Percentiles rank a stretch among this genome's conserved stretches.
These are phyloP conservation scores for Vespertilio murinus DNA, from an alignment of 2,797 vertebrate genomes.

Conservation along the genomic window DNA sequence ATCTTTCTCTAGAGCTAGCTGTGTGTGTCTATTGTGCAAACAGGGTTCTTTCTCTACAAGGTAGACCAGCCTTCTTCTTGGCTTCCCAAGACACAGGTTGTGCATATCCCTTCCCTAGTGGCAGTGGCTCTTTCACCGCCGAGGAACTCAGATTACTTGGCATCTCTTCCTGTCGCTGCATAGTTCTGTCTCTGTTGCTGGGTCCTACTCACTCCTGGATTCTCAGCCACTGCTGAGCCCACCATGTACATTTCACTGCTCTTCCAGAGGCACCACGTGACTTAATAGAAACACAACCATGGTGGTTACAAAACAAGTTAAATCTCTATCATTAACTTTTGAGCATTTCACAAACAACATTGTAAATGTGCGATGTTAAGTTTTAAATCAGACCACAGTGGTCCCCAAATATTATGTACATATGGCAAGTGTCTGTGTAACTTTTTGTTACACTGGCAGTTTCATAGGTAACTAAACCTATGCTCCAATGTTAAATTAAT, in stretches of 20 bases:
- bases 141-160: conserved; percentile 67
- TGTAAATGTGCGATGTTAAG: conserved; percentile 86
- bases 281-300: conserved; percentile 50
- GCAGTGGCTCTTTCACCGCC: not conserved
- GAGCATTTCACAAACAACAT: conserved; percentile 84
- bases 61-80: conserved; percentile 4
- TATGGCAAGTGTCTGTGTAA: conserved; percentile 82
- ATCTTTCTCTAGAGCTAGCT: conserved; percentile 40
- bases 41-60: conserved; percentile 51
- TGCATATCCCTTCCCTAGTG: not conserved
- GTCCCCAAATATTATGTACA: conserved; percentile 86
- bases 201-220: conserved; percentile 12
- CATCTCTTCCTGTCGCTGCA: conserved; percentile 42
- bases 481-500: conserved; percentile 73
- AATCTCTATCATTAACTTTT: conserved; percentile 71
- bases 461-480: conserved; percentile 78
- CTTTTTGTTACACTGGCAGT: conserved; percentile 83
- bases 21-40: not conserved
- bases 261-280: conserved; percentile 65
- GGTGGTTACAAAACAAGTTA: conserved; percentile 63
- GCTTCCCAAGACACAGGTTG: conserved; percentile 41
- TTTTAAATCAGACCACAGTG: conserved; percentile 88
- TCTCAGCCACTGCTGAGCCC: not conserved
- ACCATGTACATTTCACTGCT: conserved; percentile 14
- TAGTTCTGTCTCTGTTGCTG: conserved; percentile 36